These are phyloP conservation scores for Parascotia fuliginaria DNA, from an alignment of 2,888 invertebrate species.

Conservation along the genomic window DNA sequence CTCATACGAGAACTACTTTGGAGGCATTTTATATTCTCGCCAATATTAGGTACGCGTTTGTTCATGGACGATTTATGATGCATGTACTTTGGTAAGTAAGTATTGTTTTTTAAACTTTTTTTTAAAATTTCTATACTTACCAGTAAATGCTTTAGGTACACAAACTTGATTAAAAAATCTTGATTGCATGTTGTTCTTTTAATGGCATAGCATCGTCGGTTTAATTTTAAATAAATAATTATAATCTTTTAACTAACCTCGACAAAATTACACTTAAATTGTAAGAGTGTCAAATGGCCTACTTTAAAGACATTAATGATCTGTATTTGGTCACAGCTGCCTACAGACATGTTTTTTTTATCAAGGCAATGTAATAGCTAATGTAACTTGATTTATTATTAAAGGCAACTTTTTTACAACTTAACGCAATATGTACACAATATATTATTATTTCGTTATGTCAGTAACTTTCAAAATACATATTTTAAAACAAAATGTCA, in stretches of 20 bases:
- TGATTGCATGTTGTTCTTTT: too few species aligned
- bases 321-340: slow-evolving; percentile 29
- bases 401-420: not conserved
- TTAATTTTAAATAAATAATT: too few species aligned
- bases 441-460: not conserved
- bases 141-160: too few species aligned
- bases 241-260: slow-evolving; percentile 22
- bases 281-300: slow-evolving; percentile 31
- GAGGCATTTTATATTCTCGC: slow-evolving; percentile 51
- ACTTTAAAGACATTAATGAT: slow-evolving; percentile 13
- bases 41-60: slow-evolving; percentile 50
- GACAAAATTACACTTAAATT: slow-evolving; percentile 29
- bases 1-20: slow-evolving; percentile 44
- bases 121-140: too few species aligned
- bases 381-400: slow-evolving; percentile 16
- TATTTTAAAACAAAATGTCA: not conserved
- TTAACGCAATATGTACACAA: not conserved
- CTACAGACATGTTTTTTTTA: slow-evolving; percentile 25
- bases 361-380: slow-evolving; percentile 25
- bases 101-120: too few species aligned
- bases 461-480: not conserved
- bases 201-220: too few species aligned
- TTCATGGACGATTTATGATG: slow-evolving; percentile 51
- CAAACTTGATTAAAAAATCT: too few species aligned
- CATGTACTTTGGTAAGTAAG: slow-evolving; percentile 23